Base-by-base conservation (phyloP, 2,888 invertebrate species). In the Nematopogon swammerdamellus region DNA sequence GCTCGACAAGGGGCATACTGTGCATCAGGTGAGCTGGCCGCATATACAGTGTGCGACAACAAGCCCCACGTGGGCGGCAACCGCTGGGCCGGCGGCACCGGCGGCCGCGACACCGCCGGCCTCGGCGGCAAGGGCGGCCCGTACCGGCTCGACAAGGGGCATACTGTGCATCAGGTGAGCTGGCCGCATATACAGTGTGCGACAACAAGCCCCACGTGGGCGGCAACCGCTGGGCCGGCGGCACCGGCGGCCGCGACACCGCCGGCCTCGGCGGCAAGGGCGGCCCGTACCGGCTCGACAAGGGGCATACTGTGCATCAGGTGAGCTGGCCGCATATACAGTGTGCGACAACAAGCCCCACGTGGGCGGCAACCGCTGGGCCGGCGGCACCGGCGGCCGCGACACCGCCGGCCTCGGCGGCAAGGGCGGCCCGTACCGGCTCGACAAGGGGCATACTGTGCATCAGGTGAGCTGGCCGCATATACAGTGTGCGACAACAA, bases 301-400 rank as follows among this genome's bases (percentile, higher is more conserved):
- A 91, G 49, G 97, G 97, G 0, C 95, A 98, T 59, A 86, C 89
- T 53, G 96, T 97, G 1, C 91, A 94, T 67, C 97, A 98, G 79
- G 86, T 83, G 58, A 64, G 72, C 25, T 10, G n/a, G n/a, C n/a
- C n/a, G n/a, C n/a, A n/a, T n/a, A n/a, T n/a, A n/a, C n/a, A n/a
- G n/a, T n/a, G n/a, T n/a, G n/a, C 0, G 88, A 91, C 14, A 92
- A 93, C 62, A 86, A 91, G 45, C 96, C 97, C 0, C 97, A 98
- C 70, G 94, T 96, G 44, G 97, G 97, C 25, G 97, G 97, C 1
- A 95, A 95, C 65, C 94, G 91, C 0, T 98, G 97, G 97, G 96
- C 97, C 46, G 96, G 97, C 25, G 97, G 97, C 48, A 92, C 89
- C 10, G 96, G 95, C 30, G 96, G 95, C 18, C 80, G 95, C 50